Base-by-base conservation (phyloP, 2,888 invertebrate species). In the Yponomeuta plumbellus region DNA sequence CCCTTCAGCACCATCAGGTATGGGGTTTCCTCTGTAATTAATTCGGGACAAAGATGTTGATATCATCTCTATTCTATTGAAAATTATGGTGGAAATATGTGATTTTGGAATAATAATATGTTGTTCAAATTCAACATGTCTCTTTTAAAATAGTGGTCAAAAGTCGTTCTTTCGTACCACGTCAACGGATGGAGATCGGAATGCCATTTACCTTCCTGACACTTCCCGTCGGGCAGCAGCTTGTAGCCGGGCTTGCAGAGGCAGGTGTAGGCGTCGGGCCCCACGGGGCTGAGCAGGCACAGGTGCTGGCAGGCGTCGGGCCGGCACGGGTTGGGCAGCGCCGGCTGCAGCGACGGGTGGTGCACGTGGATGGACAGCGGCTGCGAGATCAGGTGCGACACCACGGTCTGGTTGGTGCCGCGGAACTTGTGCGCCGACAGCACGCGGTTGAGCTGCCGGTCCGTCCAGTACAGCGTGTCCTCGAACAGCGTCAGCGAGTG, bases 401-500 rank as follows among this genome's bases (percentile, higher is more conserved):
- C 97, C 1, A 99, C 97, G 0, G 97, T 97, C 82, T 98, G 97
- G 80, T 98, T 98, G 34, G 94, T 92, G 20, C 99, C 98, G 73
- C 94, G 94, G 85, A 96, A 98, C 86, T 99, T 99, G 82, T 98
- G 96, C 0, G 97, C 97, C 0, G 96, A 97, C 6, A 96, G 84
- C 17, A 97, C 97, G 22, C 98, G 89, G 80, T 99, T 98, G 57
- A 98, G 86, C 81, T 98, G 98, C 2, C 97, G 92, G 81, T 99
- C 99, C 0, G 98, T 98, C 97, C 98, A 99, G 85, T 98, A 99
- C 67, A 99, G 91, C 0, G 96, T 96, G 77, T 99, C 98, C 83
- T 99, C 99, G 82, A 99, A 99, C 10, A 99, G 89, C 0, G 98
- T 97, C 52, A 99, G 84, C 11, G 97, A 98, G 82, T 99, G 99